Evolutionary conservation across 2,888 invertebrate genomes (phyloP), one percentile per base, ranked within the genome.

Genomic region (Pardosa pseudoannulata): DNA sequence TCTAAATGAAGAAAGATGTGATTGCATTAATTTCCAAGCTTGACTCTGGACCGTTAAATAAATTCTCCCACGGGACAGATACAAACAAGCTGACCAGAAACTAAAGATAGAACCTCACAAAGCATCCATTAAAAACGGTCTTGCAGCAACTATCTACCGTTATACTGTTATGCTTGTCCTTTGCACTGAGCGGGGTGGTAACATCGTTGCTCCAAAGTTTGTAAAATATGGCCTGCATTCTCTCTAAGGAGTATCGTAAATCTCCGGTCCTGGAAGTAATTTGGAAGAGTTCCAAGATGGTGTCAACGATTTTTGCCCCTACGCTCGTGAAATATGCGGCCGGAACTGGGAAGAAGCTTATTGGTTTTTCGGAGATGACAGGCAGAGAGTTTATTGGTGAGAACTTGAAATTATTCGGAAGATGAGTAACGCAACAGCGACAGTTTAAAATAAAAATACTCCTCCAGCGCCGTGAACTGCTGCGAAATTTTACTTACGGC

Each of bases 261-360:
- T 65, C 65, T 41, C 41, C 7, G n/a, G 32, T 23, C 36, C 64
- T n/a, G 64, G 64, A 36, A 74, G 64, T 36, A 28, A 75, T 75
- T 75, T 75, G 75, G 75, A 75, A 1, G n/a, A 23, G 41, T 19
- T 75, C 75, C 75, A 75, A 75, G 75, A 2, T 32, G 9, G 56
- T 73, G 73, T 74, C 74, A 39, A 62, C 64, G 28, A 27, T 28
- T 64, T 39, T 36, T n/a, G 67, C 32, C 27, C 46, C 16, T 2
- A 46, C 46, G 46, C 2, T 46, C 46, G 16, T 67, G 67, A 67
- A 32, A 67, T 32, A 32, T 23, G 31, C 32, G 67, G n/a, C n/a
- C 32, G 67, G 23, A 16, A 13, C 11, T 16, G 32, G 32, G 19
- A 67, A n/a, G 31, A 16, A 67, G 11, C 16, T 9, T 29, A 32